phyloP scores from a whole-genome alignment of 1,140 invertebrate species.

The Eupeodes corollae region DNA sequence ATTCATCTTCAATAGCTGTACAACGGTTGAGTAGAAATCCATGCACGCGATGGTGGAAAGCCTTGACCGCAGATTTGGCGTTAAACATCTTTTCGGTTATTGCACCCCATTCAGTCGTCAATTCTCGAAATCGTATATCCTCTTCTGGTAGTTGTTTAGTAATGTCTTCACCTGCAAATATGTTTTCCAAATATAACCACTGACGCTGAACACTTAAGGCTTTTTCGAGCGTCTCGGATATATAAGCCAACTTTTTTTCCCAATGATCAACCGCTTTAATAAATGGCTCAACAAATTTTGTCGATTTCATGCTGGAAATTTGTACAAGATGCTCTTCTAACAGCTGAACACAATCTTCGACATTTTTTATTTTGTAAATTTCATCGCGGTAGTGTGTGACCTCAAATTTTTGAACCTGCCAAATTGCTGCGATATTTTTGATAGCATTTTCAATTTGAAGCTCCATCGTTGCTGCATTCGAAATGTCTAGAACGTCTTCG shows the following conservation, averaged over 20 bases:
- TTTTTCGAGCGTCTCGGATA: conserved; percentile 67
- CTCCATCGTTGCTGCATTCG: conserved; percentile 73
- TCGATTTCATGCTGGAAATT: conserved; percentile 73
- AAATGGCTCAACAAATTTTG: conserved; percentile 75
- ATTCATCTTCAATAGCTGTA: conserved; percentile 49
- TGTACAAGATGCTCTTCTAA: conserved; percentile 64
- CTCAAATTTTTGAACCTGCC: conserved; percentile 57
- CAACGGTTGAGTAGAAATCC: conserved; percentile 50
- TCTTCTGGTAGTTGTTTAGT: conserved; percentile 70
- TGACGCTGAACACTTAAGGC: conserved; percentile 63
- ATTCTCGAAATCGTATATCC: conserved; percentile 57
- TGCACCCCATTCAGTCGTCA: conserved; percentile 59
- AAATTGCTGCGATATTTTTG: conserved; percentile 54
- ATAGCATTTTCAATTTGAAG: conserved; percentile 68
- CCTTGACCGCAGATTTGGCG: conserved; percentile 44
- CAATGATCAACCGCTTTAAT: conserved; percentile 66
- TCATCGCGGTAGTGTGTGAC: conserved; percentile 60
- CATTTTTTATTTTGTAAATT: conserved; percentile 48
- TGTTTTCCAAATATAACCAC: conserved; percentile 75
- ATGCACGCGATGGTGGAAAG: conserved; percentile 42
- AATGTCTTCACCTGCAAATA: conserved; percentile 76
- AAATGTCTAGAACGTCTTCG: conserved; percentile 70
- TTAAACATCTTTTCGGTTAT: conserved; percentile 52
- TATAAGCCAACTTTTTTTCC: conserved; percentile 66
- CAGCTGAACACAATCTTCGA: conserved; percentile 59